These are phyloP conservation scores for Venustoraphidia nigricollis DNA, from an alignment of 2,888 invertebrate genomes.

Conservation along the genomic window DNA sequence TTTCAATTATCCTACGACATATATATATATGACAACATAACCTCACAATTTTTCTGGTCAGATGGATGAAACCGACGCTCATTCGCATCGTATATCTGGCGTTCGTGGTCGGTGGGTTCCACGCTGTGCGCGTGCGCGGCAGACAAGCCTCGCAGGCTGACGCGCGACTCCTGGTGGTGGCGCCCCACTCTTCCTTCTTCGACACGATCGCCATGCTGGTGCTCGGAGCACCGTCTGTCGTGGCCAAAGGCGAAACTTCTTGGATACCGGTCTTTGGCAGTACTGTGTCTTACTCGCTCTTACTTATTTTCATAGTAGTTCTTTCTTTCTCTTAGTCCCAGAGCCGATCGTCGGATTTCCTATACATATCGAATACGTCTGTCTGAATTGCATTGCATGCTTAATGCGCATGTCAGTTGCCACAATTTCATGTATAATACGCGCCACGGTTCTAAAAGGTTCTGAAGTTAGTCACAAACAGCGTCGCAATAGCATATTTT, in stretches of 20 bases:
- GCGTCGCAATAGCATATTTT: too few species aligned
- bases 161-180: constrained; percentile 73
- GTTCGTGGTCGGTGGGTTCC: constrained; percentile 70
- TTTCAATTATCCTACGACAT: too few species aligned
- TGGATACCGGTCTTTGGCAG: constrained; percentile 81
- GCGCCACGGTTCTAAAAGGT: too few species aligned
- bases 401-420: too few species aligned
- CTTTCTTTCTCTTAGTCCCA: neutral
- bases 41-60: too few species aligned
- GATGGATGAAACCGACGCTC: too few species aligned
- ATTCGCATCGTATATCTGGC: constrained; percentile 54
- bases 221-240: constrained; percentile 75
- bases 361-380: too few species aligned
- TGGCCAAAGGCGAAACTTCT: constrained; percentile 75
- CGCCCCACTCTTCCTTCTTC: constrained; percentile 85
- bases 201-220: constrained; percentile 74
- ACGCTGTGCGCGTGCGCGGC: constrained; percentile 62
- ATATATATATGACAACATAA: too few species aligned
- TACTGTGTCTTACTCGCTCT: constrained; percentile 34
- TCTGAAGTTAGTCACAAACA: too few species aligned
- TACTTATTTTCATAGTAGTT: constrained; percentile 1
- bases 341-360: too few species aligned
- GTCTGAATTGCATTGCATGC: too few species aligned
- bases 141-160: constrained; percentile 38
- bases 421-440: too few species aligned